phyloP scores from a whole-genome alignment of 92 coral and sea anemone genomes.

The Actinernus sp. region DNA sequence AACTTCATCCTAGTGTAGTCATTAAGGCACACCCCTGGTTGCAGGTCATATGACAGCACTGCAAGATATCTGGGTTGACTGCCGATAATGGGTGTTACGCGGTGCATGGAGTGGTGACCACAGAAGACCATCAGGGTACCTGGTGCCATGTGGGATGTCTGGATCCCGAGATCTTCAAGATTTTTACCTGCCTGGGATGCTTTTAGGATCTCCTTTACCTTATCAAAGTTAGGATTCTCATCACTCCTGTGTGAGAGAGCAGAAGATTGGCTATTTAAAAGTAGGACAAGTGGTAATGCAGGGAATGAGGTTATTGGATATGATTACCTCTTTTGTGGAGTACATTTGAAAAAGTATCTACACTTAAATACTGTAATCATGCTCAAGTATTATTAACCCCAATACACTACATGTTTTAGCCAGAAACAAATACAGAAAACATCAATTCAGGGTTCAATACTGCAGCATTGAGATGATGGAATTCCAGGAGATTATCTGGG shows the following conservation, averaged over 20 bases:
- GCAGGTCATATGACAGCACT: constrained; percentile 51
- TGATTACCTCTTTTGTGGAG: too few species aligned
- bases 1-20: constrained; percentile 64
- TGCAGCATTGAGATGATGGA: too few species aligned
- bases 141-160: constrained; percentile 18
- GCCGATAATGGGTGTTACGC: constrained; percentile 45
- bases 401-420: too few species aligned
- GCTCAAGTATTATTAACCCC: too few species aligned
- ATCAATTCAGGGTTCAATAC: too few species aligned
- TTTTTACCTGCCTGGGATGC: constrained; percentile 43
- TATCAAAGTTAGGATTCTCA: constrained; percentile 35
- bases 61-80: constrained; percentile 32
- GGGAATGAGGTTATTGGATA: neutral
- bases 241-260: constrained; percentile 19
- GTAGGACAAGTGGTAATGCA: neutral
- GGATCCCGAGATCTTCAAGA: constrained; percentile 25
- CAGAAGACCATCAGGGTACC: constrained; percentile 56
- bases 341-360: too few species aligned
- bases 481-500: too few species aligned
- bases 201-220: constrained; percentile 18
- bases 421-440: too few species aligned
- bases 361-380: too few species aligned
- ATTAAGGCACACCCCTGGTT: constrained; percentile 40
- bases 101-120: constrained; percentile 57
- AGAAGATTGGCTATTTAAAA: too few species aligned